phyloP scores from a whole-genome alignment of 2,113 vertebrate species.

The Silurus glanis region DNA sequence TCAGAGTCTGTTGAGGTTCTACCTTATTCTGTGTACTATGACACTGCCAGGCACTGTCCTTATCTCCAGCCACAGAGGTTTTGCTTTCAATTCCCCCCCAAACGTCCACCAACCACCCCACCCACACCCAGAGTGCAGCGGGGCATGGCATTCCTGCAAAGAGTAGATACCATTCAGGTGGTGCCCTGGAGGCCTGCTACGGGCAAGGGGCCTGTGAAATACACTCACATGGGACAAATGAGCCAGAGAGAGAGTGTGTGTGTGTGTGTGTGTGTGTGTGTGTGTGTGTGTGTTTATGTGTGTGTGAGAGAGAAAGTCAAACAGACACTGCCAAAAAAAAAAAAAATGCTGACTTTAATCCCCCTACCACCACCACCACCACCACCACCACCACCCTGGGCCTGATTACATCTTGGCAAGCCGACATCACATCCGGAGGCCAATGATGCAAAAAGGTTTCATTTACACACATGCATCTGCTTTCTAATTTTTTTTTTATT shows the following conservation, averaged over 20 bases:
- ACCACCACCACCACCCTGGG: not conserved
- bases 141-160: conserved; percentile 55
- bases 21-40: not conserved
- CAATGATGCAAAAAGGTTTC: conserved; percentile 4
- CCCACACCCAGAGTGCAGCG: conserved; percentile 28
- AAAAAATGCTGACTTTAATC: not conserved
- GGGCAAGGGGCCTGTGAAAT: conserved; percentile 41
- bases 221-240: conserved; percentile 37
- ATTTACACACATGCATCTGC: not conserved
- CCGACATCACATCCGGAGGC: conserved; percentile 14
- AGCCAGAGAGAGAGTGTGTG: not conserved
- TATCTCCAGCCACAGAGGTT: conserved; percentile 55
- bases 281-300: not conserved
- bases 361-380: not conserved
- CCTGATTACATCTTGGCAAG: conserved; percentile 8
- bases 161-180: conserved; percentile 57
- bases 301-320: not conserved
- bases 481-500: not conserved
- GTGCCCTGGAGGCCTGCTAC: conserved; percentile 34
- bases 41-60: conserved; percentile 46
- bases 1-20: not conserved
- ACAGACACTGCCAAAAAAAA: conserved; percentile 1
- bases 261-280: not conserved
- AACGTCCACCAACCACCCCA: conserved; percentile 2
- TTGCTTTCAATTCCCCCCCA: conserved; percentile 34